Evolutionary conservation across 2,888 invertebrate species (phyloP).

Genomic region (Hypercompe scribonia): DNA sequence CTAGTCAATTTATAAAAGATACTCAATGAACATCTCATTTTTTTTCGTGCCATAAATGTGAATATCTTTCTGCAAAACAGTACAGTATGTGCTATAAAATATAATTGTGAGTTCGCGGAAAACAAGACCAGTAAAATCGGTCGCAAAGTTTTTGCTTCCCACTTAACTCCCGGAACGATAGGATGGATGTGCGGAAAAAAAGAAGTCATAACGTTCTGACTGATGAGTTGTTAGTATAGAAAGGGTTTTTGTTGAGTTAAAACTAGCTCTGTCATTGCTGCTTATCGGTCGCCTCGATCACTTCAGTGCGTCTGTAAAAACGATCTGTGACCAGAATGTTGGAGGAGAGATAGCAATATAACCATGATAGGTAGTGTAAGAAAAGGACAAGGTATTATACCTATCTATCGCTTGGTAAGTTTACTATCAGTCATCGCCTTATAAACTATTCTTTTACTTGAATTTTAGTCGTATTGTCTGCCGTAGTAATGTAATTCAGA

Average conservation of each 20-base stretch:
- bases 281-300: not conserved
- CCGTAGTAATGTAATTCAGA: not conserved
- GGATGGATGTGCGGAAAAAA: slow-evolving; percentile 56
- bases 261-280: not conserved
- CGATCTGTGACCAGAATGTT: not conserved
- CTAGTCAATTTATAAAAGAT: not conserved
- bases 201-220: slow-evolving; percentile 3
- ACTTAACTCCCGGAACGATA: slow-evolving; percentile 58
- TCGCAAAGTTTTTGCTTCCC: slow-evolving; percentile 49
- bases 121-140: slow-evolving; percentile 37
- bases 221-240: slow-evolving; percentile 1
- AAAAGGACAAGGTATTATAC: not conserved
- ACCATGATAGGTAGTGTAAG: not conserved
- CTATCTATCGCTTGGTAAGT: no score
- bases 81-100: slow-evolving; percentile 13
- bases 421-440: no score
- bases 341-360: not conserved
- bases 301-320: not conserved
- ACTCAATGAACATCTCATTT: not conserved
- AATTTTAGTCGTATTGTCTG: not conserved
- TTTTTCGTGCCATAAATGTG: not conserved
- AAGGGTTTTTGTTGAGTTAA: slow-evolving; percentile 12
- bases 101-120: slow-evolving; percentile 21
- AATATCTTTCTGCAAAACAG: not conserved
- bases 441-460: not conserved